Conservation (phyloP, 1,140 invertebrate genomes). For the Panagrolaimus sp. region DNA sequence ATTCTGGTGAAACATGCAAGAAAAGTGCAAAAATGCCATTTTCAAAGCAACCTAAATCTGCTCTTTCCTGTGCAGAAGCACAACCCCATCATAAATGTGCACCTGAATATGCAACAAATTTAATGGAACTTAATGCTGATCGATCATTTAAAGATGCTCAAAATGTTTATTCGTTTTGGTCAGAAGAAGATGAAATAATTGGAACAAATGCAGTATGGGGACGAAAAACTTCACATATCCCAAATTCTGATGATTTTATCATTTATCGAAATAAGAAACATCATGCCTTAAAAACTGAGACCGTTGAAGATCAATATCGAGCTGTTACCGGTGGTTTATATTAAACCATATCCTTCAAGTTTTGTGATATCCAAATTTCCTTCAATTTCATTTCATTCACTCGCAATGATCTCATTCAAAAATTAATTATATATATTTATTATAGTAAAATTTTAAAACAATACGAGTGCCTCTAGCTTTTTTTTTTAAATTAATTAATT, state of each 20-base stretch:
- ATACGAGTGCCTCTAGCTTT: too few relatives aligned
- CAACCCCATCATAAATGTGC: not conserved
- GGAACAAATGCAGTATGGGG: slow-evolving; percentile 21
- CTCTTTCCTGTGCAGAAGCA: not conserved
- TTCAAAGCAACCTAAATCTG: not conserved
- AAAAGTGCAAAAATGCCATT: not conserved
- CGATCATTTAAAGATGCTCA: slow-evolving; percentile 11
- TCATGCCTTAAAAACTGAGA: slow-evolving; percentile 6
- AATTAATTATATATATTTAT: too few relatives aligned
- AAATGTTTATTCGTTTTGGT: slow-evolving; percentile 19
- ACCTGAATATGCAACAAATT: not conserved
- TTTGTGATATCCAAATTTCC: too few relatives aligned
- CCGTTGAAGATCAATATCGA: not conserved
- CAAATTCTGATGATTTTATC: not conserved
- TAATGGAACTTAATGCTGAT: slow-evolving; percentile 1
- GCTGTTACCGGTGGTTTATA: not conserved
- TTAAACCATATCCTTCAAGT: too few relatives aligned
- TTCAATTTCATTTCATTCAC: too few relatives aligned
- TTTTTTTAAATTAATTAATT: too few relatives aligned
- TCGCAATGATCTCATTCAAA: too few relatives aligned
- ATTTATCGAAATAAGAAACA: not conserved
- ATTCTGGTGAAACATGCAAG: slow-evolving; percentile 8
- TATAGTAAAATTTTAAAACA: too few relatives aligned
- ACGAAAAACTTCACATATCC: not conserved
- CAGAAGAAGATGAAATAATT: slow-evolving; percentile 19